Evolutionary conservation across 2,888 invertebrate genomes (phyloP), one percentile per base, ranked within the genome.

Genomic region (Sinhomidia bicolor): DNA sequence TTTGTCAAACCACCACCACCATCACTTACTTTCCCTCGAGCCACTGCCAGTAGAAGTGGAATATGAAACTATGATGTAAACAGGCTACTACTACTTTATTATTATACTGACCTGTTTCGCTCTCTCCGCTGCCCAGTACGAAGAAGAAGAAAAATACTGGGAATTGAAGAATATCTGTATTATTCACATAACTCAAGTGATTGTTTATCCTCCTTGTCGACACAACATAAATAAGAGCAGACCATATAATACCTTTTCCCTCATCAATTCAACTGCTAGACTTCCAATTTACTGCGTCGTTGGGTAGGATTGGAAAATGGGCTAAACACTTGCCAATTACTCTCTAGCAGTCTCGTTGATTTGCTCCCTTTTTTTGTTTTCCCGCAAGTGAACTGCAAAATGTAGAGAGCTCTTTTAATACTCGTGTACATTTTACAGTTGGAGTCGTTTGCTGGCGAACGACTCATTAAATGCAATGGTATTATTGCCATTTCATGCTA

Each of bases 361-460:
- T 44, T 23, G 7, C 20, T 74, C n/a, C n/a, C n/a, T n/a, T 14
- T 54, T 23, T 78, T 3, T n/a, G 36, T 71, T 71, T 41, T 17
- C 9, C 26, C 5, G 26, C 1, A 62, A 65, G 32, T n/a, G 17
- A 36, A 36, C 4, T 36, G 36, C 4, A 3, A 36, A 36, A 36
- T 36, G 36, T 36, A 36, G 36, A 36, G 36, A 26, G 60, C n/a
- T n/a, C n/a, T n/a, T n/a, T n/a, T n/a, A 12, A 12, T 65, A 32
- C 1, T 32, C 12, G 29, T 10, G 44, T 17, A 71, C 71, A 71
- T 17, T 17, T 71, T 62, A 62, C 20, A 57, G 6, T 68, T 83
- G 68, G 76, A 78, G 78, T 87, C 88, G 78, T 88, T 88, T 78
- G 88, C 88, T 82, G 78, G 83, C 88, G 68, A 88, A 88, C 83